These are phyloP conservation scores for Neodon shergylaensis DNA, from an alignment of 2,113 vertebrate genomes.

Conservation along the genomic window DNA sequence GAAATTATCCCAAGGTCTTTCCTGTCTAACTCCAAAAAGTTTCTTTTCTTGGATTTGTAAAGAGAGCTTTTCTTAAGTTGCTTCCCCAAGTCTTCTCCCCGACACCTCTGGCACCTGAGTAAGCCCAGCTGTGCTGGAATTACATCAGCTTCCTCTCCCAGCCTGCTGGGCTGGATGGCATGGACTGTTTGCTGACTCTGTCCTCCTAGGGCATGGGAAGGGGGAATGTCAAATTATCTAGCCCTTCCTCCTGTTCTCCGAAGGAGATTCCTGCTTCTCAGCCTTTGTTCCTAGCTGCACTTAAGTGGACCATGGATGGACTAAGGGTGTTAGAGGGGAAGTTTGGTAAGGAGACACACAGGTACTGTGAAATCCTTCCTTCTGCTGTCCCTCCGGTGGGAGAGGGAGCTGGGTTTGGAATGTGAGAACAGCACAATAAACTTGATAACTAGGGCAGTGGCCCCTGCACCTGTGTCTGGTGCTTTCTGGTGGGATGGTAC, in stretches of 20 bases:
- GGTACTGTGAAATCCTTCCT: constrained; percentile 73
- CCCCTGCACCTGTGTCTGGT: constrained; percentile 57
- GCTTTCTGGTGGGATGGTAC: neutral
- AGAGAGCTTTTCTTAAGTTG: constrained; percentile 72
- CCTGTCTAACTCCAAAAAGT: constrained; percentile 66
- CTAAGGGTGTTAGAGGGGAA: constrained; percentile 47
- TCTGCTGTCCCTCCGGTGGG: constrained; percentile 63
- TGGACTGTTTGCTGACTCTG: constrained; percentile 74
- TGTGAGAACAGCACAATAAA: constrained; percentile 82
- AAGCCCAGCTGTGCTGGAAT: constrained; percentile 62
- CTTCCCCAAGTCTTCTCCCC: constrained; percentile 60
- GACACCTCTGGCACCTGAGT: constrained; percentile 50
- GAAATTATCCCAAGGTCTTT: constrained; percentile 60
- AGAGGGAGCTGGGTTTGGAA: constrained; percentile 65
- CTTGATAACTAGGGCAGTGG: constrained; percentile 74
- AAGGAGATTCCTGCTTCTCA: constrained; percentile 33
- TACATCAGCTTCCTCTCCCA: constrained; percentile 41
- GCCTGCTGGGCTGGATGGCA: constrained; percentile 72
- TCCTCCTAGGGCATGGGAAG: constrained; percentile 55
- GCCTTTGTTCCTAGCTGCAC: constrained; percentile 64
- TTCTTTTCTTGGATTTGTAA: constrained; percentile 73
- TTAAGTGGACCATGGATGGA: constrained; percentile 72
- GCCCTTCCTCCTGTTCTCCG: constrained; percentile 57
- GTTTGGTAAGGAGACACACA: constrained; percentile 49
- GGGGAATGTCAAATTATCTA: constrained; percentile 44